Evolutionary conservation across 2,113 vertebrate species (phyloP).

Genomic region (Nematolebias whitei): DNA sequence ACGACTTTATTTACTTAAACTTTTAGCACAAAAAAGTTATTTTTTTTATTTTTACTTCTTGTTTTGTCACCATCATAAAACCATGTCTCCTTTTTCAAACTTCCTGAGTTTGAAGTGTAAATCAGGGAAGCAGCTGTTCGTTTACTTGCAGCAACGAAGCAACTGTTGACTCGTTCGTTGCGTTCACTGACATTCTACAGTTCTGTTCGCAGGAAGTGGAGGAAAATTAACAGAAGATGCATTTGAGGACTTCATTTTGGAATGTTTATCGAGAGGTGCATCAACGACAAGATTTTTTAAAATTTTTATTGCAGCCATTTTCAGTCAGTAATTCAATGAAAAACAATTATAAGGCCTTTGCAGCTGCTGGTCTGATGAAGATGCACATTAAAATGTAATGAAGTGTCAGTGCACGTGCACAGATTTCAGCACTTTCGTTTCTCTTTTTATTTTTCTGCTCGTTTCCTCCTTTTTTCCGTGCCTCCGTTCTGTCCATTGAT

Average conservation of each 20-base stretch:
- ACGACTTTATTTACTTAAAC: too few species aligned
- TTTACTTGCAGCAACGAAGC: neutral
- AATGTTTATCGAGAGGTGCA: neutral
- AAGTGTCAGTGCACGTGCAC: slow-evolving; percentile 3
- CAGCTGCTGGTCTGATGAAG: slow-evolving; percentile 17
- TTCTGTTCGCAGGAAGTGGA: neutral
- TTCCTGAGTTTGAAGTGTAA: neutral
- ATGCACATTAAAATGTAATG: slow-evolving; percentile 31
- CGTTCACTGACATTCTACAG: neutral
- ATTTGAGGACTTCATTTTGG: neutral
- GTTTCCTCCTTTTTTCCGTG: slow-evolving; percentile 30
- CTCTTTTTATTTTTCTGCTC: slow-evolving; percentile 5
- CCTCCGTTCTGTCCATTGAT: neutral
- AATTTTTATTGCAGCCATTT: neutral
- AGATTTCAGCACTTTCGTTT: slow-evolving; percentile 16
- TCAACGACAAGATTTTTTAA: neutral
- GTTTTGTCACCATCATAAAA: too few species aligned
- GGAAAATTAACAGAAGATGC: neutral
- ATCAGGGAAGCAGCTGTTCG: neutral
- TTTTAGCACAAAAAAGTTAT: too few species aligned
- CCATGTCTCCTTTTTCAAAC: too few species aligned
- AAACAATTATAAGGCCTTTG: slow-evolving; percentile 24
- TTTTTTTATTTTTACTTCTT: too few species aligned
- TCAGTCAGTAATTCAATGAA: slow-evolving; percentile 3
- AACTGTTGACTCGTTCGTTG: neutral